Evolutionary conservation across 2,888 invertebrate species (phyloP), one percentile per base, ranked within the genome.

Genomic region (Pammene fasciana): DNA sequence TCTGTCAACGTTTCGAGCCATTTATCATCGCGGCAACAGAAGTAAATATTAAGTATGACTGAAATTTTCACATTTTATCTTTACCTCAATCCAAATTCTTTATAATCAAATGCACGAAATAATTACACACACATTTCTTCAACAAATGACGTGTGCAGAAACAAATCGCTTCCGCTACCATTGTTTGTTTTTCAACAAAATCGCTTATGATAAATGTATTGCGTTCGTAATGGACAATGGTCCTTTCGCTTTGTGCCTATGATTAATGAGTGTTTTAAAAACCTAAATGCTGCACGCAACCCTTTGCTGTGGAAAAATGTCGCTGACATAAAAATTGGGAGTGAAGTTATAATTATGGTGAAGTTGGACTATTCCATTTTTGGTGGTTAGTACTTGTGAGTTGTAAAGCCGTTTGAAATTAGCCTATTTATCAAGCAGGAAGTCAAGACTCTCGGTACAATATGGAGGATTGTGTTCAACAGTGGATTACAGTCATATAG

Each of bases 151-250:
- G 82, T 83, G 84, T 84, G 80, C 81, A 83, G 85, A 86, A 86
- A 84, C 85, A 85, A 86, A 86, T 87, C 81, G 82, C 64, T 65
- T 72, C 74, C 73, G 72, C 45, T 68, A 67, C 72, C 73, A 73
- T 76, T 76, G 61, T 67, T 67, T 74, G 75, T 76, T 77, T 79
- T 74, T 77, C 76, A 78, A 80, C 79, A 55, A 70, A 73, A 74
- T 74, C 82, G 81, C 82, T 84, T 84, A 85, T 88, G 88, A 89
- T 87, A 86, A 89, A 89, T 90, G 87, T 87, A 85, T 87, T 84
- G 82, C 82, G 76, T 74, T 79, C 77, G 79, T 79, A 78, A 86
- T 62, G 64, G 76, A 77, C 81, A 81, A 79, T 78, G 75, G 76
- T 67, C 75, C 74, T 64, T 68, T 71, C 67, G 74, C 73, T 79